Conservation (phyloP, 1,140 invertebrate genomes). For the Cydia pomonella region DNA sequence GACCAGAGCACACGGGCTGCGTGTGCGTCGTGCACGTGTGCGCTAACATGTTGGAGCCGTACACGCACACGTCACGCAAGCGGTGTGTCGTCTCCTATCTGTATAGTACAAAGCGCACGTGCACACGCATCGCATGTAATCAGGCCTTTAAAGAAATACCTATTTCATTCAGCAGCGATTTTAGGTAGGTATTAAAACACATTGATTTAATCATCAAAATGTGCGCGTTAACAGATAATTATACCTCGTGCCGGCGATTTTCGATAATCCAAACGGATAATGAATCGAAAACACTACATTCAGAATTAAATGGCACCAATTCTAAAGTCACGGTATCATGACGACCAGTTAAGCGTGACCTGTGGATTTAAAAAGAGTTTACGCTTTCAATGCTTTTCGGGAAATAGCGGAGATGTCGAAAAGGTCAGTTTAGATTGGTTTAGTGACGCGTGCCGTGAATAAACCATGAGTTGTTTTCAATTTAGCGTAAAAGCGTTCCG, state of each 20-base stretch:
- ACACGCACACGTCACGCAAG: too few species aligned
- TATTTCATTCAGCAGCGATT: too few species aligned
- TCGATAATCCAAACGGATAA: slow-evolving; percentile 39
- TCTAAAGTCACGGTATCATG: slow-evolving; percentile 42
- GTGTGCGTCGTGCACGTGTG: too few species aligned
- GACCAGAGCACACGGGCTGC: too few species aligned
- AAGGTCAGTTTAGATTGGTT: slow-evolving; percentile 55
- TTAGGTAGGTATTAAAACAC: background rate
- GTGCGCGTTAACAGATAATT: slow-evolving; percentile 4
- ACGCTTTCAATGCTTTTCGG: slow-evolving; percentile 29
- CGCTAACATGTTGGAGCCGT: too few species aligned
- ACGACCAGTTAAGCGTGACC: slow-evolving; percentile 45
- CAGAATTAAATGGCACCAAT: slow-evolving; percentile 47
- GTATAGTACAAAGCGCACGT: too few species aligned
- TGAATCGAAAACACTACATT: slow-evolving; percentile 55
- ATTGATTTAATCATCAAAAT: background rate
- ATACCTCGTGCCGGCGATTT: background rate
- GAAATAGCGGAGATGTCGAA: slow-evolving; percentile 42
- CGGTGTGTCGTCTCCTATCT: too few species aligned
- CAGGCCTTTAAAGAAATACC: background rate
- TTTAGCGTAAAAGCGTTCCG: slow-evolving; percentile 74
- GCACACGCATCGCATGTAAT: too few species aligned
- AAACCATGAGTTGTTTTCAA: slow-evolving; percentile 78
- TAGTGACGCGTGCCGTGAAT: slow-evolving; percentile 62
- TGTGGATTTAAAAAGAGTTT: slow-evolving; percentile 37